These are phyloP conservation scores for Syngnathus acus DNA, from an alignment of 2,797 vertebrate genomes.

Conservation along the genomic window DNA sequence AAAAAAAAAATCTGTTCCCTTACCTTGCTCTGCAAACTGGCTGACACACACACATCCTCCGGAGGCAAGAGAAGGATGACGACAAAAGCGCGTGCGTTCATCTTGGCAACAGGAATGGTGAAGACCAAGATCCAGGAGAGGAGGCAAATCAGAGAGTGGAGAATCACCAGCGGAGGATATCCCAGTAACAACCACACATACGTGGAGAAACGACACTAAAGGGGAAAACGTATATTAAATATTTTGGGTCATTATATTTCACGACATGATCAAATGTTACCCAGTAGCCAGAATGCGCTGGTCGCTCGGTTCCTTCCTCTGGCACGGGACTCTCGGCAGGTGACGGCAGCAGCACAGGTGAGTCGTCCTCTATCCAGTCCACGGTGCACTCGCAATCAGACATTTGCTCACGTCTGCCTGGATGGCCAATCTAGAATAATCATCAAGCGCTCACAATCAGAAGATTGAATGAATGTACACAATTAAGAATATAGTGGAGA, in stretches of 20 bases:
- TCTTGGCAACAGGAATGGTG: conserved; percentile 77
- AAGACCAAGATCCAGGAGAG: conserved; percentile 74
- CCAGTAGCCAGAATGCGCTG: conserved; percentile 1
- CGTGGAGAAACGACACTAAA: conserved; percentile 47
- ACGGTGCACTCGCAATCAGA: conserved; percentile 33
- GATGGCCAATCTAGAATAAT: conserved; percentile 35
- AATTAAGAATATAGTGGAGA: not conserved
- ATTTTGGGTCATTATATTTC: no score
- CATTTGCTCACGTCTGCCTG: conserved; percentile 43
- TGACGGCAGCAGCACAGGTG: conserved; percentile 50
- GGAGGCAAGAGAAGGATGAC: conserved; percentile 72
- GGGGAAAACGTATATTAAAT: conserved; percentile 16
- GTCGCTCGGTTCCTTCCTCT: conserved; percentile 17
- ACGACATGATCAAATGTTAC: no score
- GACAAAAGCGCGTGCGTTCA: conserved; percentile 62
- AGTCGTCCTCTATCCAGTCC: conserved; percentile 40
- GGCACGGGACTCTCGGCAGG: conserved; percentile 24
- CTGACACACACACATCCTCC: conserved; percentile 50
- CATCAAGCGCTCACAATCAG: not conserved
- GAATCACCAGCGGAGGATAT: conserved; percentile 63
- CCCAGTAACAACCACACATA: conserved; percentile 71
- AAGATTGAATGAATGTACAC: no score
- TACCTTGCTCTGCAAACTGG: conserved; percentile 59
- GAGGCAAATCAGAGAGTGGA: conserved; percentile 72
- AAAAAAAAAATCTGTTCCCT: conserved; percentile 4